Conservation (phyloP, 2,113 vertebrate genomes). For the Carassius carassius region DNA sequence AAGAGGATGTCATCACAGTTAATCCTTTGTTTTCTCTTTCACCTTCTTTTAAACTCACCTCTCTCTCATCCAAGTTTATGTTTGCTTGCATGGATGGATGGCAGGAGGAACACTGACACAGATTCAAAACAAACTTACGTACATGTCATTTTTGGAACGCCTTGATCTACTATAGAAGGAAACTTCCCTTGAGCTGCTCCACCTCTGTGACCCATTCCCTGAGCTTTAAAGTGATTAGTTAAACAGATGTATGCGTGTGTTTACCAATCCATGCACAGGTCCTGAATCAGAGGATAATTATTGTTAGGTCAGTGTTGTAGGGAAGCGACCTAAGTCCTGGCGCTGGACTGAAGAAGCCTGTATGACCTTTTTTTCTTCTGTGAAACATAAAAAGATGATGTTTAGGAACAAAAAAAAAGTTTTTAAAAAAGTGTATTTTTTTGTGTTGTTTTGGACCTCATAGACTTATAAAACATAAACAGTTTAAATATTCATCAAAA, state of each 20-base stretch:
- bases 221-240: neutral
- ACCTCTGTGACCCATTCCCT: neutral
- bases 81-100: constrained; percentile 12
- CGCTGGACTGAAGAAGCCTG: neutral
- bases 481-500: neutral
- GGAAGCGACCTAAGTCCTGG: neutral
- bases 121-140: neutral
- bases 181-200: constrained; percentile 16
- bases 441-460: no score
- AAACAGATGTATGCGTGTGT: constrained; percentile 2
- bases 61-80: neutral
- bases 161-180: neutral
- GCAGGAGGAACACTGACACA: neutral
- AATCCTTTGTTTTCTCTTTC: constrained; percentile 37
- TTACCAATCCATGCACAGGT: neutral
- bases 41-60: constrained; percentile 28
- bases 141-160: constrained; percentile 1
- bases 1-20: constrained; percentile 5
- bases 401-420: no score
- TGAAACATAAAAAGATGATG: neutral
- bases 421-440: no score
- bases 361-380: neutral
- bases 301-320: neutral
- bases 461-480: neutral
- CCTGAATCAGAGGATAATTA: neutral